Conservation (phyloP, 2,888 invertebrate genomes). For the Scelioninae gen. 1 region DNA sequence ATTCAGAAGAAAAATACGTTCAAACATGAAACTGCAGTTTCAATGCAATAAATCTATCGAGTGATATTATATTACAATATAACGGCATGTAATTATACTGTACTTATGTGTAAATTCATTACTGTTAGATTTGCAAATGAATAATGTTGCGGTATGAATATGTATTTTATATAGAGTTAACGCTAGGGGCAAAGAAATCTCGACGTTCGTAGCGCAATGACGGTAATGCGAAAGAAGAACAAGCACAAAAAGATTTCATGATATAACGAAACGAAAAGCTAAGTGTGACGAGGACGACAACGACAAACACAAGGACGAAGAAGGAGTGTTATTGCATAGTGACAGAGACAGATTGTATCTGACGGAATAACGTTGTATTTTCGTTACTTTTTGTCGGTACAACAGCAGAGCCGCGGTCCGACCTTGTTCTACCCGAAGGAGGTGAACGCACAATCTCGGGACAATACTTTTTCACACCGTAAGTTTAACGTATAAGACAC, state of each 20-base stretch:
- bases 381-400: slow-evolving; percentile 57
- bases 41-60: neutral
- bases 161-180: slow-evolving; percentile 23
- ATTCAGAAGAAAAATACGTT: neutral
- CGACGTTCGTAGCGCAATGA: slow-evolving; percentile 33
- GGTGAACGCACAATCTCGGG: slow-evolving; percentile 47
- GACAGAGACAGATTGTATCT: slow-evolving; percentile 77
- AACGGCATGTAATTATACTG: neutral
- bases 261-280: slow-evolving; percentile 57
- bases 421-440: slow-evolving; percentile 33
- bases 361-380: slow-evolving; percentile 75
- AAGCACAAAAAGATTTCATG: slow-evolving; percentile 50
- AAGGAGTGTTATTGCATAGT: slow-evolving; percentile 73
- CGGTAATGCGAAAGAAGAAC: slow-evolving; percentile 32
- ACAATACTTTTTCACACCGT: slow-evolving; percentile 54
- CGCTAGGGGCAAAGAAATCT: slow-evolving; percentile 25
- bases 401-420: slow-evolving; percentile 40
- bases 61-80: no score
- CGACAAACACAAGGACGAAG: slow-evolving; percentile 16
- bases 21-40: slow-evolving; percentile 1
- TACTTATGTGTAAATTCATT: neutral
- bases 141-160: neutral
- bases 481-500: slow-evolving; percentile 51
- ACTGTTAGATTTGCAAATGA: neutral
- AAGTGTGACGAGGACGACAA: slow-evolving; percentile 46